Evolutionary conservation across 2,113 vertebrate genomes (phyloP).

Genomic region (Poecile atricapillus): DNA sequence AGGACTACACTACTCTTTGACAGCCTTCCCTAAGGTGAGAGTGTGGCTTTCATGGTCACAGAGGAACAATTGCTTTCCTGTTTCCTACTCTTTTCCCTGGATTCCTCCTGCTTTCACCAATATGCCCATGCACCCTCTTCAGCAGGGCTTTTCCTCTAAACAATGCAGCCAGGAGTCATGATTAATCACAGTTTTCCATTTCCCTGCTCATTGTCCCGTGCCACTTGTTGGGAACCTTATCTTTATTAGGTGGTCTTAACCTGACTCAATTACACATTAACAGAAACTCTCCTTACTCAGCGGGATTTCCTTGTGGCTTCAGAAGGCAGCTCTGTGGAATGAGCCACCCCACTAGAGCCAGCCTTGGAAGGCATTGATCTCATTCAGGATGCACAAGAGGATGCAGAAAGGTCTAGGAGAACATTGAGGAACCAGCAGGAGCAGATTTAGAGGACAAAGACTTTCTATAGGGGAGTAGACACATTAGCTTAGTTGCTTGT

Average conservation of each 20-base stretch:
- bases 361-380: neutral
- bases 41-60: neutral
- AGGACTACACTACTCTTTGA: neutral
- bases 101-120: neutral
- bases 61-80: neutral
- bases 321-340: neutral
- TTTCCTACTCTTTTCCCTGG: neutral
- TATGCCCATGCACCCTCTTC: neutral
- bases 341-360: neutral
- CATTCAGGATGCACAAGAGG: neutral
- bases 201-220: neutral
- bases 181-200: slow-evolving; percentile 8
- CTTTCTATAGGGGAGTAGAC: neutral
- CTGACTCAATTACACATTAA: neutral
- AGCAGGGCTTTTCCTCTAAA: neutral
- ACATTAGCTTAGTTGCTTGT: neutral
- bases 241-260: slow-evolving; percentile 36
- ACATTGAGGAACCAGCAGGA: neutral
- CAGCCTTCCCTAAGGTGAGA: neutral
- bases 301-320: slow-evolving; percentile 3
- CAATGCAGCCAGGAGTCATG: neutral
- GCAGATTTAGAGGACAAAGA: slow-evolving; percentile 5
- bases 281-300: slow-evolving; percentile 15
- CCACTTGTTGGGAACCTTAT: slow-evolving; percentile 13
- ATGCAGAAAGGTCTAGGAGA: neutral